Base-by-base conservation (phyloP, 2,113 vertebrate genomes). In the Monopterus albus region DNA sequence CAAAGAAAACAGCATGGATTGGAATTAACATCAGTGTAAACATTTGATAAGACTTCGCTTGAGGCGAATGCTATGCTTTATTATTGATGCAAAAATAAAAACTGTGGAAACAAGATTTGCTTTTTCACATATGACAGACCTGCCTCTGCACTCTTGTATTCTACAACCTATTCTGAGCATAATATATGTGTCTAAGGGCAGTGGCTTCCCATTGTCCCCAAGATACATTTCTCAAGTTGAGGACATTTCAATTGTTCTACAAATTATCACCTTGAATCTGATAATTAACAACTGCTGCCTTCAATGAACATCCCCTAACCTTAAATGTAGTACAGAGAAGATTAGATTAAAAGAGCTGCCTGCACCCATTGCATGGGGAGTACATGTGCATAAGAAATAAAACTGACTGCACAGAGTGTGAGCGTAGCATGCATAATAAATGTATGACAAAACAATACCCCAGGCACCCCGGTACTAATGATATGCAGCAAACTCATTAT, bases 401-500 rank as follows among this genome's bases (percentile, higher is more conserved):
- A 85, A 61, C 50, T 75, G 76, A 57, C 74, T 82, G 74, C 68
- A 70, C 73, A 60, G 82, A 78, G 63, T 74, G 78, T 69, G 74
- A 88, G 84, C 64, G 74, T 69, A 52, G 86, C 88, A 87, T 86
- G 83, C 82, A 89, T 90, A 91, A 87, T 87, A 87, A 89, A 92
- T 91, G 87, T 88, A 86, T 89, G 90, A 89, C 90, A 91, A 90
- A 92, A 91, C 89, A 89, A 92, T 88, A 89, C 88, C 89, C 85
- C 85, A 75, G 89, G 92, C 88, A 73, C 81, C 79, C 52, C 40
- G 40, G 76, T 88, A 89, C 91, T 93, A 92, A 92, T 91, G 87
- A 89, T 91, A 91, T 91, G 90, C 90, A 89, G 72, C 84, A 76
- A 88, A 87, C 88, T 92, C 88, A 89, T 90, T 92, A 93, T 89